phyloP scores from a whole-genome alignment of 2,888 invertebrate genomes.

The Ryuthela nishihirai region DNA sequence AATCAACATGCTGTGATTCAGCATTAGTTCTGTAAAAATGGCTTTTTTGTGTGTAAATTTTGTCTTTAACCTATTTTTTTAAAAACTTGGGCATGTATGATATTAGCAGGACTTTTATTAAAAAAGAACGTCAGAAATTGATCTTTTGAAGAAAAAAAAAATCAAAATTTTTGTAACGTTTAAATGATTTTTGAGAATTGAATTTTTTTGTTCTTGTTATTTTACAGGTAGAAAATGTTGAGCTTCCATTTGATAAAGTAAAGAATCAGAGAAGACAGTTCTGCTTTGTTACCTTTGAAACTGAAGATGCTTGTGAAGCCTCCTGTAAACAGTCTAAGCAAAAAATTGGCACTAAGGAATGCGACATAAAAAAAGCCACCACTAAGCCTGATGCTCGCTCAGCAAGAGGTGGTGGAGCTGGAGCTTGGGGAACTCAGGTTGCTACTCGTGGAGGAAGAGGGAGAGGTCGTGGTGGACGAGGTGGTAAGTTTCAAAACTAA shows the following conservation, averaged over 20 bases:
- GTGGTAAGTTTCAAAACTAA: slow-evolving; percentile 6
- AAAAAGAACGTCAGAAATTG: no score
- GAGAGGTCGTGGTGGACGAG: slow-evolving; percentile 19
- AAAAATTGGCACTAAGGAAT: slow-evolving; percentile 88
- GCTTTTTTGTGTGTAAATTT: no score
- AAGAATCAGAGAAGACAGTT: slow-evolving; percentile 96
- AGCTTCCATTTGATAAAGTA: slow-evolving; percentile 95
- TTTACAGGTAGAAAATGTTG: slow-evolving; percentile 55
- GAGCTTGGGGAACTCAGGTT: slow-evolving; percentile 25
- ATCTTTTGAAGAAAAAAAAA: no score
- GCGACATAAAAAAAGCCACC: slow-evolving; percentile 92
- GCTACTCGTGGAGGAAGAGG: slow-evolving; percentile 23
- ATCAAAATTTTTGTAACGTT: no score
- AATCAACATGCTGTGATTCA: no score
- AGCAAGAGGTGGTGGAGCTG: slow-evolving; percentile 28
- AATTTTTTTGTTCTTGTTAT: background rate
- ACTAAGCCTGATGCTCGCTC: slow-evolving; percentile 53
- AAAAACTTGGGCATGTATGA: no score
- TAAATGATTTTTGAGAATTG: no score
- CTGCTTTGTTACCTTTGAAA: slow-evolving; percentile 96
- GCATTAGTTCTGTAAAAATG: no score
- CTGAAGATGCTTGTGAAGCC: slow-evolving; percentile 89
- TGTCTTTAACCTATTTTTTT: no score
- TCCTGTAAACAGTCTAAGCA: slow-evolving; percentile 87
- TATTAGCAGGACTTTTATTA: no score